phyloP scores from a whole-genome alignment of 2,888 invertebrate genomes.

The Drosophila histrio region DNA sequence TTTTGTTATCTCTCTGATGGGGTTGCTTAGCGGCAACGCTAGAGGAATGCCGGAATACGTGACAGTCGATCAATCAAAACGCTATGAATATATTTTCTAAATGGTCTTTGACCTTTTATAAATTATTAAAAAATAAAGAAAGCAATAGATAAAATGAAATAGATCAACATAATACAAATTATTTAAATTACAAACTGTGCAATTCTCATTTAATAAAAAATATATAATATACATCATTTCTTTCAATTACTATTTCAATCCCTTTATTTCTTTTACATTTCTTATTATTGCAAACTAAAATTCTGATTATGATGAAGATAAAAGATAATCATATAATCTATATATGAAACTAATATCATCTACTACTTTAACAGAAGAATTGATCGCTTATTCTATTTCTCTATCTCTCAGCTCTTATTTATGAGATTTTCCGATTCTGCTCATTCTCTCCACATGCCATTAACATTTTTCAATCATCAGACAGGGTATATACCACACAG shows the following conservation, averaged over 20 bases:
- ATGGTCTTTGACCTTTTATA: conserved; percentile 32
- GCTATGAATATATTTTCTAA: background rate
- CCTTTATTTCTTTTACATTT: too few relatives aligned
- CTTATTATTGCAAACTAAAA: too few relatives aligned
- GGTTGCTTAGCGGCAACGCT: conserved; percentile 1
- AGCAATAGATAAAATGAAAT: background rate
- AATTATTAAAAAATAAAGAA: background rate
- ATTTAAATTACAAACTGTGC: too few relatives aligned
- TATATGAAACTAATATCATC: too few relatives aligned
- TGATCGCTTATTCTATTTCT: too few relatives aligned
- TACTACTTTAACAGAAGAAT: too few relatives aligned
- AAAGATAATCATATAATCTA: too few relatives aligned
- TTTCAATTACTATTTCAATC: too few relatives aligned
- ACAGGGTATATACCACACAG: background rate
- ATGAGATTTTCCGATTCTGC: background rate
- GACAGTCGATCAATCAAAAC: conserved; percentile 38
- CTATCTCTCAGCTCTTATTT: background rate
- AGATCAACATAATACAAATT: too few relatives aligned
- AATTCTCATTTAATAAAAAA: too few relatives aligned
- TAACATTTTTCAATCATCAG: background rate
- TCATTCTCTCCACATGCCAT: background rate
- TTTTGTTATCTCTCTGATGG: conserved; percentile 24
- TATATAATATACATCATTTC: too few relatives aligned
- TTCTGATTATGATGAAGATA: too few relatives aligned
- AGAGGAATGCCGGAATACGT: background rate